Evolutionary conservation across 2,113 vertebrate species (phyloP), one percentile per base, ranked within the genome.

Genomic region (human): DNA sequence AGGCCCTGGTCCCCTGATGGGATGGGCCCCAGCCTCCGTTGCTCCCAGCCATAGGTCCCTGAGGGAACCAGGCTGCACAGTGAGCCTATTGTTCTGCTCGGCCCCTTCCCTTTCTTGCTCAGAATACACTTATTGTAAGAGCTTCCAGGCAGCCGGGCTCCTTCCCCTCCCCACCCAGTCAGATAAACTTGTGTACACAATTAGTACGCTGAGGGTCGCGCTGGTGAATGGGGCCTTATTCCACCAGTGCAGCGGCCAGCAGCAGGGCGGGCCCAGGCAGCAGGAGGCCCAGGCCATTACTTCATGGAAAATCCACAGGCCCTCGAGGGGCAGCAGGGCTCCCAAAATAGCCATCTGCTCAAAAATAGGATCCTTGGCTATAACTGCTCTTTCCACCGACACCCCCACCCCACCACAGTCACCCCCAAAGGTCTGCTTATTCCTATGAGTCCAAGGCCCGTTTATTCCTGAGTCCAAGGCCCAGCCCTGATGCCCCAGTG

Each of bases 161-260:
- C 18, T 52, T 82, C 93, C 83, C 83, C n/a, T 35, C 43, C 86
- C 89, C 25, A 1, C 85, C 88, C 50, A 84, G 96, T 82, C 98
- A 96, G 98, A 98, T 98, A 98, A 98, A 98, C 97, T 98, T 45
- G 86, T 70, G 76, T 72, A 22, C 92, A 98, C 97, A 98, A 72
- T 98, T 96, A 98, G 98, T 97, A 97, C 94, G 96, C 97, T 52
- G 76, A 82, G 4, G 72, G 73, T 61, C 89, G 52, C 43, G 84
- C 89, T 91, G 4, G 25, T 98, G 97, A 98, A 98, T 98, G 84
- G 88, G 79, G 72, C 89, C 97, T 98, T 97, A 96, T 97, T 96
- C 95, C 70, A 1, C 52, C 32, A 14, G 73, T 3, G 0, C 68
- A 25, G 68, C 1, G 0, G 90, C 93, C 76, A 30, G 72, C 64